Base-by-base conservation (phyloP, 1,140 invertebrate genomes). In the Pentalonia nigronervosa region DNA sequence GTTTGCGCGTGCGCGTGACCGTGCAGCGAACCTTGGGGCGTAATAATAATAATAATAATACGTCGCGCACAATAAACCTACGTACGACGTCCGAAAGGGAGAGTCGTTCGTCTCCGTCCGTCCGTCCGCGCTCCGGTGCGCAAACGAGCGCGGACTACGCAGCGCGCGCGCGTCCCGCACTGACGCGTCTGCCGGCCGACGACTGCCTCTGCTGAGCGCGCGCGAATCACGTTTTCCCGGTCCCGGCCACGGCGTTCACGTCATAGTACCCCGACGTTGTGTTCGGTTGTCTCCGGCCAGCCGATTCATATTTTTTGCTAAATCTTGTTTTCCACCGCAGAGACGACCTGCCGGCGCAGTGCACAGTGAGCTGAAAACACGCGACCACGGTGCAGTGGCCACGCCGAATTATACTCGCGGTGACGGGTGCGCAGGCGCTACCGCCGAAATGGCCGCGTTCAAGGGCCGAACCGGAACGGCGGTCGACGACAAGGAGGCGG, bases 11-110 rank as follows among this genome's bases (percentile, higher is more conserved):
- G 45, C 7, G 36, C 30, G 30, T 41, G 25, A 36, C 48, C 23
- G 53, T 45, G 25, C 36, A 23, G 36, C 34, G 14, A 60, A 60
- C 88, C 88, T 90, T 90, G 88, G 88, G 88, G 88, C 88, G 88
- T 90, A 90, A 90, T 90, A 90, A 90, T 90, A 90, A 90, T 90
- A 90, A 90, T 90, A 90, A 90, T 90, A 90, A 90, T 90, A 60
- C 53, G 53, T 90, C 45, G 88, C 34, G 88, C 60, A 76, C 60
- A 76, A 76, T 76, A 76, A 76, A 76, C 60, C 60, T 56, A 60
- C 47, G 11, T 87, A 47, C 60, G 30, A 34, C 50, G 34, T 60
- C 88, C 50, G 88, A 90, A 90, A 90, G 88, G 88, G 88, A 90
- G 88, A 90, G 88, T 60, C 25, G 50, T 56, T 23, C 36, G 84